Conservation (phyloP, 2,113 vertebrate genomes). For the Catharus fuscescens region DNA sequence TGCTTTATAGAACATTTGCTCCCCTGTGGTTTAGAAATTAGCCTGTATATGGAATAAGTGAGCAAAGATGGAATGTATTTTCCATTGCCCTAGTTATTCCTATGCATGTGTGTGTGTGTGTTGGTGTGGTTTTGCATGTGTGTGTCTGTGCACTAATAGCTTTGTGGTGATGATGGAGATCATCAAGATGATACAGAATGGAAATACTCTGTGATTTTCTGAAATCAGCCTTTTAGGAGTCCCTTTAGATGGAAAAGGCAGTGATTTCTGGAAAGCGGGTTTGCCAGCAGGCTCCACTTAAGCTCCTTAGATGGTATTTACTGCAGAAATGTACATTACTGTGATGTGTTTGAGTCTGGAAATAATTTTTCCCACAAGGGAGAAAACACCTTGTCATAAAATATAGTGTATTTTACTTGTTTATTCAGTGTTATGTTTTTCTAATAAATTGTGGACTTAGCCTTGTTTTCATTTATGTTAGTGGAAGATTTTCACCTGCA, state of each 20-base stretch:
- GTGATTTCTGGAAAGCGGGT: constrained; percentile 38
- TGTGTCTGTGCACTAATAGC: constrained; percentile 15
- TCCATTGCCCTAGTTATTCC: constrained; percentile 49
- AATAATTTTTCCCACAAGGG: constrained; percentile 30
- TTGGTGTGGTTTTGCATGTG: constrained; percentile 22
- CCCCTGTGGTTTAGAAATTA: constrained; percentile 55
- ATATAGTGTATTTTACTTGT: constrained; percentile 27
- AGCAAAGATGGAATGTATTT: constrained; percentile 22
- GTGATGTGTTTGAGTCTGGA: constrained; percentile 37
- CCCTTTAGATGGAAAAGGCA: constrained; percentile 14
- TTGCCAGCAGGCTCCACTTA: constrained; percentile 46
- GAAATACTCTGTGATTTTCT: constrained; percentile 56
- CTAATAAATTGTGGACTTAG: constrained; percentile 10
- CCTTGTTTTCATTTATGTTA: constrained; percentile 17
- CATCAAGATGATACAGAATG: constrained; percentile 55
- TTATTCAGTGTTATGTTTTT: constrained; percentile 35
- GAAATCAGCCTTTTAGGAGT: constrained; percentile 29
- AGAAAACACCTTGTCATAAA: constrained; percentile 49
- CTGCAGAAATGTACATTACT: not conserved
- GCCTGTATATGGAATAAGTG: constrained; percentile 52
- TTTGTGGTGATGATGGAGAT: constrained; percentile 54
- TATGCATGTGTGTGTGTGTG: not conserved
- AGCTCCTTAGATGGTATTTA: constrained; percentile 36
- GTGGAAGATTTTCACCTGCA: not conserved
- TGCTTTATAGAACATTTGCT: constrained; percentile 53